A percentile compares a stretch with the other conserved stretches of the same genome.
Evolutionary conservation across 2,797 vertebrate species (phyloP).

Genomic region (Trematomus bernacchii): DNA sequence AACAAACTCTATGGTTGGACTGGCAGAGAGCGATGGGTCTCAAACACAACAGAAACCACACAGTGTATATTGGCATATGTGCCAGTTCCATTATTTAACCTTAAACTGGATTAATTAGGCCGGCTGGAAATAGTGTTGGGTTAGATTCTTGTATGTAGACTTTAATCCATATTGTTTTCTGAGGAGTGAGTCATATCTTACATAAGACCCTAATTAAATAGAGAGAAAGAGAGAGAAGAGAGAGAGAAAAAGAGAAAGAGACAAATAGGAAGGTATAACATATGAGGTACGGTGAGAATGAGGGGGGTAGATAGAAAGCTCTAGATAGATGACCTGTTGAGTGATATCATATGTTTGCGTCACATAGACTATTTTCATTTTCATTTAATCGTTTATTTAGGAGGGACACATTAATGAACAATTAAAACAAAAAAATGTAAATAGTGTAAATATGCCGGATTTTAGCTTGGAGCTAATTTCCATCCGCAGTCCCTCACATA

Average conservation of each 20-base stretch:
- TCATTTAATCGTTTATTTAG: too few species aligned
- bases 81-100: not conserved
- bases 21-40: conserved; percentile 46
- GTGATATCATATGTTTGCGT: conserved; percentile 35
- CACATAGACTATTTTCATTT: not conserved
- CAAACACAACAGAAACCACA: conserved; percentile 1
- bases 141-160: conserved; percentile 35
- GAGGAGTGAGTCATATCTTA: conserved; percentile 46
- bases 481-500: too few species aligned
- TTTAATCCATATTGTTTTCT: conserved; percentile 44
- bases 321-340: conserved; percentile 32
- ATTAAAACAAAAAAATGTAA: too few species aligned
- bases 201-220: conserved; percentile 21
- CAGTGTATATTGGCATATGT: conserved; percentile 7
- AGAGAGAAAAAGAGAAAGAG: not conserved
- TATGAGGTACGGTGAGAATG: conserved; percentile 29
- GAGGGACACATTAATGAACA: too few species aligned
- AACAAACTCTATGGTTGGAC: conserved; percentile 58
- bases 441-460: too few species aligned
- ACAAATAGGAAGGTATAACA: conserved; percentile 10
- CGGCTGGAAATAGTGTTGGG: conserved; percentile 38
- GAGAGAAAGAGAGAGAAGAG: not conserved
- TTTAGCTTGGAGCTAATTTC: too few species aligned
- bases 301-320: conserved; percentile 7
- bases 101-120: conserved; percentile 51